Base-by-base conservation (phyloP, 2,797 vertebrate species). In the Jordanella pulchra region DNA sequence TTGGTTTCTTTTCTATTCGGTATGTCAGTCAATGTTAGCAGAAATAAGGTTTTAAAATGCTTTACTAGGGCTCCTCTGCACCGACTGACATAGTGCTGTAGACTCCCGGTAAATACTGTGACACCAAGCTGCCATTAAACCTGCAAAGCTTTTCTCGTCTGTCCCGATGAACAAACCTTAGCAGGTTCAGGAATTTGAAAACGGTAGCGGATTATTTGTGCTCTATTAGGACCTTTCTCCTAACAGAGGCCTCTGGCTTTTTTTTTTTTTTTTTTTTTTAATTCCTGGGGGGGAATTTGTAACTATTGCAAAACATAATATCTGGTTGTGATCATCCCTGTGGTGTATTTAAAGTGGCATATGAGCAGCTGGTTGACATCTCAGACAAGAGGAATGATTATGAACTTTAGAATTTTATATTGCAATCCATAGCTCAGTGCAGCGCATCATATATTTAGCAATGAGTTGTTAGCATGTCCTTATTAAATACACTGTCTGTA, bases 41-140 rank as follows among this genome's bases (percentile, higher is more conserved):
- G 82, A 81, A 86, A 75, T 17, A 84, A 80, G 51, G 42, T 80
- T 66, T n/a, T 32, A 18, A 84, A 83, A 88, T 81, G 86, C 92
- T 88, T 92, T 91, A 87, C 71, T 42, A 1, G 72, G 55, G 54
- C 35, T 51, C 4, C 69, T 74, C 35, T 14, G 53, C 82, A 54
- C 78, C 48, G 75, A 82, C 75, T 86, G 76, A 86, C 87, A 85
- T 67, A 45, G 76, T 77, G 81, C 77, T 48, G 66, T 15, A 69
- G 27, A 70, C 73, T 67, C 65, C 75, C 77, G 77, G 76, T 67
- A 67, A 35, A 80, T 64, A 55, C 68, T 65, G 67, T 69, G 69
- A 77, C 56, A 48, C 64, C 71, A 61, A 25, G 28, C 79, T 78
- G 84, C 80, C 75, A 51, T 66, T 66, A 58, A 68, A 67, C 79